Evolutionary conservation across 2,888 invertebrate genomes (phyloP), one percentile per base, ranked within the genome.

Genomic region (Anodontia alba): DNA sequence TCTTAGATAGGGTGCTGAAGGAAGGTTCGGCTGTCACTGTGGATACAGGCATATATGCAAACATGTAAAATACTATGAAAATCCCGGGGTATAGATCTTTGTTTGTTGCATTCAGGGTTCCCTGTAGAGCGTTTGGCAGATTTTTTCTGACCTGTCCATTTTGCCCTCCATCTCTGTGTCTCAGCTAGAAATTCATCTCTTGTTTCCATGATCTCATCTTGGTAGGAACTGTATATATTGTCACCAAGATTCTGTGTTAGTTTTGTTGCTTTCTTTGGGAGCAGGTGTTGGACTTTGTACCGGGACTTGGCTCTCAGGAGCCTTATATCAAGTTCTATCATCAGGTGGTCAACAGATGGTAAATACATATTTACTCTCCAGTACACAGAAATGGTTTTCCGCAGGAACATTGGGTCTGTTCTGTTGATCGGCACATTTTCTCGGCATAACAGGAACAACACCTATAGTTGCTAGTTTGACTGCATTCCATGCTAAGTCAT

Each of bases 231-330:
- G 17, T 43, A 43, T 43, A 43, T 43, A 12, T 12, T 8, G 43
- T 43, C 17, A 17, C 8, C 43, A 43, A 43, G 43, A 17, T 12
- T 17, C 43, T 43, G 43, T 12, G 43, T 43, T 12, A 43, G 43
- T 43, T 43, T 12, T 26, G 57, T 20, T 8, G 23, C 57, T 57
- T 57, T 57, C n/a, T 26, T 31, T 57, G 57, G 26, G n/a, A 26
- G 26, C 29, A 29, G 23, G n/a, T 57, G n/a, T 20, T 73, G 73
- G 8, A 42, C 75, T n/a, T 26, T 76, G 51, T 68, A 78, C 7
- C 72, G 78, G 33, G 73, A 77, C 42, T 81, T 51, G 0, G 68
- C 80, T 42, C 78, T 69, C 31, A 81, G 72, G 17, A 79, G 83
- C 3, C 78, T 68, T 10, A 76, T 66, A n/a, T 62, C 38, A 20